Conservation (phyloP, 2,113 vertebrate species). For the Orycteropus afer region DNA sequence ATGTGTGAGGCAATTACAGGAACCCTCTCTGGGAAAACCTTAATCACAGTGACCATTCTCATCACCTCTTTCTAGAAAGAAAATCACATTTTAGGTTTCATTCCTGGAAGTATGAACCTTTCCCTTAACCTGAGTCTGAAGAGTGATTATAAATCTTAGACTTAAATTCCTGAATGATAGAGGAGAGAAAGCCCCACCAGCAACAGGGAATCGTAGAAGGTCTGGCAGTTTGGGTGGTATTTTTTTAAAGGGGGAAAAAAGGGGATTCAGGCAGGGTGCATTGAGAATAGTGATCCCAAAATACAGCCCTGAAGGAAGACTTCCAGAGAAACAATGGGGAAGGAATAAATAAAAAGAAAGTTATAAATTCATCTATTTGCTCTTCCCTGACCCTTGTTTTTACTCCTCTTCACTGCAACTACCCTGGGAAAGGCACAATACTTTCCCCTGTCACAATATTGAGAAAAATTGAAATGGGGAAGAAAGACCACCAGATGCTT, state of each 20-base stretch:
- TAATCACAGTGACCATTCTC: slow-evolving; percentile 26
- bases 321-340: slow-evolving; percentile 90
- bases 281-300: slow-evolving; percentile 91
- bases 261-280: slow-evolving; percentile 86
- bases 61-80: slow-evolving; percentile 18
- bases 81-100: not conserved
- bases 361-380: slow-evolving; percentile 99
- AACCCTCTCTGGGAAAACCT: slow-evolving; percentile 67
- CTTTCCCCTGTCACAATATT: slow-evolving; percentile 97
- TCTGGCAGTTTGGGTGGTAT: slow-evolving; percentile 91
- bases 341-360: slow-evolving; percentile 94
- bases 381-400: slow-evolving; percentile 96
- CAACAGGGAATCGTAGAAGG: slow-evolving; percentile 65
- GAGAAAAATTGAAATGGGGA: slow-evolving; percentile 94
- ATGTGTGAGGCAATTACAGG: slow-evolving; percentile 60
- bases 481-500: slow-evolving; percentile 99
- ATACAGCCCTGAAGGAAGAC: slow-evolving; percentile 88
- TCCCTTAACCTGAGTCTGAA: slow-evolving; percentile 35
- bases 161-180: slow-evolving; percentile 61
- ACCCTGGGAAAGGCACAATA: slow-evolving; percentile 94
- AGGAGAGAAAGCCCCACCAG: not conserved
- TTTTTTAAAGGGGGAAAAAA: slow-evolving; percentile 72
- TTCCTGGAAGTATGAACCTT: not conserved
- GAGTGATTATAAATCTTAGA: slow-evolving; percentile 61
- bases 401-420: slow-evolving; percentile 89